Conservation (phyloP, 2,888 invertebrate genomes). For the Homarus gammarus region DNA sequence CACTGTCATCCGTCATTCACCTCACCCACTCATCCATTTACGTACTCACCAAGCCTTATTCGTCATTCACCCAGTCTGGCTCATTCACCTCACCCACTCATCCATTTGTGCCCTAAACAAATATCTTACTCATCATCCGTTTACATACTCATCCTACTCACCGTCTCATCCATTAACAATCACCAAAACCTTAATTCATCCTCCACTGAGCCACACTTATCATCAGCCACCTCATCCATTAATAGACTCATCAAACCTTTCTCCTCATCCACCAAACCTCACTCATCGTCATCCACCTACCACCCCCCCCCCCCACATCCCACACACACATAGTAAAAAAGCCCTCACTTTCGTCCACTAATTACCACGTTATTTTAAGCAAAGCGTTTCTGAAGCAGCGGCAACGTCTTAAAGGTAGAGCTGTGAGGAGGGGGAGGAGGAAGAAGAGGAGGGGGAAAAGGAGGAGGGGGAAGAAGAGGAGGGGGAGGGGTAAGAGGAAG, state of each 20-base stretch:
- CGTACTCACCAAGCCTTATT: conserved; percentile 2
- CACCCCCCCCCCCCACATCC: conserved; percentile 1
- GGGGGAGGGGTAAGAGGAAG: too few species aligned
- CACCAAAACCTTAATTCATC: too few species aligned
- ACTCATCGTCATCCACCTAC: not conserved
- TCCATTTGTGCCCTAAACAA: not conserved
- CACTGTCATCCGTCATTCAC: conserved; percentile 32
- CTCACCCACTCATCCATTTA: conserved; percentile 2
- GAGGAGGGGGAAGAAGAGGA: too few species aligned
- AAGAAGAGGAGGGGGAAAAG: too few species aligned
- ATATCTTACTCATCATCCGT: not conserved
- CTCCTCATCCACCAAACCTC: too few species aligned
- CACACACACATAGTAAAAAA: too few species aligned
- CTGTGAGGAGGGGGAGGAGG: too few species aligned
- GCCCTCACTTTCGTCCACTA: too few species aligned
- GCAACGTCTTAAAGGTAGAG: too few species aligned
- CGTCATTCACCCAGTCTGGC: not conserved
- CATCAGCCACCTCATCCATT: too few species aligned
- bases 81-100: not conserved
- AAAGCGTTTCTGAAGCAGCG: not conserved
- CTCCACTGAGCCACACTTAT: too few species aligned
- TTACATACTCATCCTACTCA: not conserved
- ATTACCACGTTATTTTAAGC: not conserved
- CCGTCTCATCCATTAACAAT: not conserved
- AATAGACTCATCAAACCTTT: too few species aligned